A percentile compares a stretch with the other conserved stretches of the same genome.
phyloP scores from a whole-genome alignment of 2,888 invertebrate species.

The Hybos culiciformis region DNA sequence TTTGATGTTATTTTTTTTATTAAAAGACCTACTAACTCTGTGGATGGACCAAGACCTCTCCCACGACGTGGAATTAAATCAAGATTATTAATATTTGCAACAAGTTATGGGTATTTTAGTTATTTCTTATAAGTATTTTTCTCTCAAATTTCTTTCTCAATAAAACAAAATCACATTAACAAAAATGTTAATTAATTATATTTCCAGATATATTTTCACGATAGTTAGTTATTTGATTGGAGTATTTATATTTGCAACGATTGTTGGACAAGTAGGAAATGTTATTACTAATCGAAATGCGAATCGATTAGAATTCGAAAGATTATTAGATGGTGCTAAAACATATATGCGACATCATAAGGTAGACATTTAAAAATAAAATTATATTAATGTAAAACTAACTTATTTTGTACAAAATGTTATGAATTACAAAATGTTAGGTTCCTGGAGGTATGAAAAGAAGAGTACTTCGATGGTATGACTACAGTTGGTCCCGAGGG shows the following conservation, averaged over 20 bases:
- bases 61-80: slow-evolving; percentile 82
- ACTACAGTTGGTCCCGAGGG: slow-evolving; percentile 95
- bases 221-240: slow-evolving; percentile 95
- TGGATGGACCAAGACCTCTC: slow-evolving; percentile 77
- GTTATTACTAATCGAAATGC: slow-evolving; percentile 96
- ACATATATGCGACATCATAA: slow-evolving; percentile 96
- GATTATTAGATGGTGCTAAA: slow-evolving; percentile 89
- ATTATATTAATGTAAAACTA: not conserved
- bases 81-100: slow-evolving; percentile 78
- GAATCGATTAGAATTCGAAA: slow-evolving; percentile 86
- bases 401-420: not conserved
- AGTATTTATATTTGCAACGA: slow-evolving; percentile 94
- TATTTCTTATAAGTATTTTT: too few species aligned
- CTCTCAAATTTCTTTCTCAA: too few species aligned
- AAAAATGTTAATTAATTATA: too few species aligned
- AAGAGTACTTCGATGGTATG: slow-evolving; percentile 92
- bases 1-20: slow-evolving; percentile 8
- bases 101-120: slow-evolving; percentile 84
- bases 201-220: slow-evolving; percentile 84
- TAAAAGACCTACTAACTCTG: slow-evolving; percentile 40
- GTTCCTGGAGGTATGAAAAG: slow-evolving; percentile 92
- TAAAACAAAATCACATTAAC: too few species aligned
- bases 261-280: slow-evolving; percentile 95
- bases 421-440: slow-evolving; percentile 23
- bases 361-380: slow-evolving; percentile 34